Percentiles rank a stretch among this genome's conserved stretches.
Conservation (phyloP, 2,888 invertebrate species). For the Mylabris sibirica region DNA sequence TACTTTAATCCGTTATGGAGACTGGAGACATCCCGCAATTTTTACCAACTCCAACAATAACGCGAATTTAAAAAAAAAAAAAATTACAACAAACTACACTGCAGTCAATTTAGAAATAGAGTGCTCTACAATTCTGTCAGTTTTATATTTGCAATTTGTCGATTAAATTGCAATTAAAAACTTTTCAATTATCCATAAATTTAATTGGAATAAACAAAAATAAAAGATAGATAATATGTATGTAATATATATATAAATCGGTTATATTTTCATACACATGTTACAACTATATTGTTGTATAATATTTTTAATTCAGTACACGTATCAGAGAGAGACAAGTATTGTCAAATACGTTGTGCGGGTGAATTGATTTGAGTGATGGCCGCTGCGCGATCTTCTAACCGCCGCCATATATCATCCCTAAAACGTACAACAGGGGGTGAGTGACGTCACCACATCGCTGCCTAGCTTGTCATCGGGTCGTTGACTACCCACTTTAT, state of each 20-base stretch:
- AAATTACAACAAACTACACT: neutral
- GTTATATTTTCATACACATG: neutral
- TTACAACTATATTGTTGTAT: conserved; percentile 9
- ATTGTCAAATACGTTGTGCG: conserved; percentile 48
- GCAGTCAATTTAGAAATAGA: neutral
- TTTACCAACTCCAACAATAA: neutral
- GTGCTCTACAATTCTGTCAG: neutral
- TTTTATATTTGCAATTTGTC: conserved; percentile 11
- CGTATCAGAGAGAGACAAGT: conserved; percentile 37
- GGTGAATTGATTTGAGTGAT: conserved; percentile 65
- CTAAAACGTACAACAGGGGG: conserved; percentile 57
- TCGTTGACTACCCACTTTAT: conserved; percentile 52
- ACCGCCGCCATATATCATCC: conserved; percentile 69
- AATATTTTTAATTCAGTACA: conserved; percentile 30
- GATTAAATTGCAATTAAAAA: conserved; percentile 13
- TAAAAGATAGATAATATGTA: neutral
- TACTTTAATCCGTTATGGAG: neutral
- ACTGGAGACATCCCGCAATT: conserved; percentile 1
- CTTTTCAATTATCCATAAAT: neutral
- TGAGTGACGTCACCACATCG: conserved; percentile 56
- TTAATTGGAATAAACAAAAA: neutral
- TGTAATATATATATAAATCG: neutral
- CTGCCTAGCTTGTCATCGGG: conserved; percentile 50
- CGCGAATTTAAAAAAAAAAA: neutral
- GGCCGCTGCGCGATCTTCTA: conserved; percentile 67